Evolutionary conservation across 2,113 vertebrate species (phyloP).

Genomic region (Catharus bicknelli): DNA sequence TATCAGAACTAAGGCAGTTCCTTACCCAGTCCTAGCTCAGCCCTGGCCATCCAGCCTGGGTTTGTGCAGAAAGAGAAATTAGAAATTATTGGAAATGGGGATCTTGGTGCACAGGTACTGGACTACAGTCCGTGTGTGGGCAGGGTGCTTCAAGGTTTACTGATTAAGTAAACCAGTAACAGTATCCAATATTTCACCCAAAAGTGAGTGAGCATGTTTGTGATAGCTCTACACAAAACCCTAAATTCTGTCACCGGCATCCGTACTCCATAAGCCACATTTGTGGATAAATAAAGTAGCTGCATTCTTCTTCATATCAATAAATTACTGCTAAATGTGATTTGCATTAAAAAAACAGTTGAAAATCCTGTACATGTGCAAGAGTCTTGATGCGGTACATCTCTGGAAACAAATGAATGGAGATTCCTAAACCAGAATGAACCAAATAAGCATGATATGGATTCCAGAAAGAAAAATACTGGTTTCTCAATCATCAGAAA

Average conservation of each 20-base stretch:
- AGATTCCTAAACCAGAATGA: neutral
- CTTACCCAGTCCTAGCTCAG: neutral
- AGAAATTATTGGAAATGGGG: neutral
- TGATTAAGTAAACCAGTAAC: neutral
- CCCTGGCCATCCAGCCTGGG: neutral
- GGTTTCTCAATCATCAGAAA: neutral
- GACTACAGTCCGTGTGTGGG: fast-evolving
- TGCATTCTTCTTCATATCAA: neutral
- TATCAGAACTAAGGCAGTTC: neutral
- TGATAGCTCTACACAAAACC: neutral
- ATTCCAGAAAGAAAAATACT: neutral
- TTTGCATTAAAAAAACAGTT: neutral
- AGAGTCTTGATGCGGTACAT: neutral
- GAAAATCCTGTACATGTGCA: neutral
- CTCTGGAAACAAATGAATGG: neutral
- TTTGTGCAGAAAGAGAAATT: neutral
- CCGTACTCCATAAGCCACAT: neutral
- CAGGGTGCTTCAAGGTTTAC: neutral
- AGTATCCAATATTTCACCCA: neutral
- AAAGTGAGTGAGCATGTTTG: neutral
- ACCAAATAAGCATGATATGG: neutral
- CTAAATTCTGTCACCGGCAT: neutral
- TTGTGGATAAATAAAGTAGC: neutral
- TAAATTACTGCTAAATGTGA: neutral
- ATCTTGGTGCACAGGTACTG: neutral